A percentile compares a stretch with the other conserved stretches of the same genome.
These are phyloP conservation scores for Setophaga coronata DNA, from an alignment of 2,113 vertebrate species.

Conservation along the genomic window DNA sequence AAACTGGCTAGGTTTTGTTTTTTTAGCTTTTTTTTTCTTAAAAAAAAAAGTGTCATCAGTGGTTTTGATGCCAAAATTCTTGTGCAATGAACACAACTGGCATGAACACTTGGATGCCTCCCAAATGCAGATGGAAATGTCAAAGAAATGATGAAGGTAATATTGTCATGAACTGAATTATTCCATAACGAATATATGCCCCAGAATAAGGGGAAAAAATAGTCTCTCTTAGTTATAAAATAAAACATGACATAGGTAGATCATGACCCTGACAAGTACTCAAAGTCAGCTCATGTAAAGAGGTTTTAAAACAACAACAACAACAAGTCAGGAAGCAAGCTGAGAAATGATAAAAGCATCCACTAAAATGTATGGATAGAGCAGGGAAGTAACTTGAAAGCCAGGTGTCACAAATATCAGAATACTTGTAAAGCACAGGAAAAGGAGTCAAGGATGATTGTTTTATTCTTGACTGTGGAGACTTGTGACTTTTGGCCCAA, in stretches of 20 bases:
- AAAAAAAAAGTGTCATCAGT: slow-evolving; percentile 47
- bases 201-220: neutral
- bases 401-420: neutral
- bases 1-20: neutral
- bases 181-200: slow-evolving; percentile 39
- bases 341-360: neutral
- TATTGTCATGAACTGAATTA: slow-evolving; percentile 60
- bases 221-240: neutral
- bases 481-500: neutral
- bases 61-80: slow-evolving; percentile 60
- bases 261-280: slow-evolving; percentile 31
- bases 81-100: slow-evolving; percentile 70
- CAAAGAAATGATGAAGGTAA: slow-evolving; percentile 68
- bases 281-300: slow-evolving; percentile 21
- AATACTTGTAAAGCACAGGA: neutral
- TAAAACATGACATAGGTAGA: slow-evolving; percentile 22
- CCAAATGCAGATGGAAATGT: slow-evolving; percentile 71
- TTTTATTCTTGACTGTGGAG: neutral
- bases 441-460: neutral
- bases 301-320: slow-evolving; percentile 14
- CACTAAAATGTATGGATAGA: neutral
- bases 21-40: neutral
- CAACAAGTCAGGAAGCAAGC: neutral
- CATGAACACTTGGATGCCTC: slow-evolving; percentile 55
- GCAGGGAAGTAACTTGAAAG: neutral